Percentiles rank a stretch among this genome's conserved stretches.
Conservation (phyloP, 2,888 invertebrate species). For the Nemotelus nigrinus region DNA sequence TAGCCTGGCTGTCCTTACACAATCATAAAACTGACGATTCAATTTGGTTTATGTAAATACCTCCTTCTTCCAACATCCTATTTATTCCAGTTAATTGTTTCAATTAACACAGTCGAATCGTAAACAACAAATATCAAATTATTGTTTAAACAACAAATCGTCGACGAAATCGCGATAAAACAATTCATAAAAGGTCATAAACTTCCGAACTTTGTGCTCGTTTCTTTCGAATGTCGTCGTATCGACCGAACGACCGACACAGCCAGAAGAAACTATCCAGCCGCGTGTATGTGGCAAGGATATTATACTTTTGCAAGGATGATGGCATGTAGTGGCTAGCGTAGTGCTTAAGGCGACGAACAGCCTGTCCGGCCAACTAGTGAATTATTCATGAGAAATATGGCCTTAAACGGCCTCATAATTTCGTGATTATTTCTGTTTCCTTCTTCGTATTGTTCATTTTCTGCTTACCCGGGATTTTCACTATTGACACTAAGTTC, state of each 20-base stretch:
- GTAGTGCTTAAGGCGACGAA: slow-evolving; percentile 37
- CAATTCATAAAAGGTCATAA: slow-evolving; percentile 6
- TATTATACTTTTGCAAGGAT: too few species aligned
- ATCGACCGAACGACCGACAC: too few species aligned
- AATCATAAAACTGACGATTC: too few species aligned
- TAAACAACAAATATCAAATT: slow-evolving; percentile 14
- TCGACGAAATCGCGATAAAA: not conserved
- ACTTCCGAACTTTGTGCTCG: slow-evolving; percentile 7
- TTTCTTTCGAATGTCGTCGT: not conserved
- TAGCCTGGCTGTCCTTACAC: too few species aligned
- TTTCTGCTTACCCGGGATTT: slow-evolving; percentile 35
- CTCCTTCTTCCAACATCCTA: too few species aligned
- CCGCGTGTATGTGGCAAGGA: too few species aligned
- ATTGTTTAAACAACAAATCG: slow-evolving; percentile 6
- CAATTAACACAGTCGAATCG: not conserved
- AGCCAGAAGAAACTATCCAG: too few species aligned
- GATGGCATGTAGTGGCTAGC: not conserved
- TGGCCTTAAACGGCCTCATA: slow-evolving; percentile 38
- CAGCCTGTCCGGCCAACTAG: slow-evolving; percentile 24
- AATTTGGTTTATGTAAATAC: too few species aligned
- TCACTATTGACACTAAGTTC: slow-evolving; percentile 4
- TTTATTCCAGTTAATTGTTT: too few species aligned
- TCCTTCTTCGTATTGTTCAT: slow-evolving; percentile 13
- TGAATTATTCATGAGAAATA: slow-evolving; percentile 43
- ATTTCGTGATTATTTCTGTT: slow-evolving; percentile 41